phyloP scores from a whole-genome alignment of 1,140 invertebrate species.

The Zaprionus camerounensis region DNA sequence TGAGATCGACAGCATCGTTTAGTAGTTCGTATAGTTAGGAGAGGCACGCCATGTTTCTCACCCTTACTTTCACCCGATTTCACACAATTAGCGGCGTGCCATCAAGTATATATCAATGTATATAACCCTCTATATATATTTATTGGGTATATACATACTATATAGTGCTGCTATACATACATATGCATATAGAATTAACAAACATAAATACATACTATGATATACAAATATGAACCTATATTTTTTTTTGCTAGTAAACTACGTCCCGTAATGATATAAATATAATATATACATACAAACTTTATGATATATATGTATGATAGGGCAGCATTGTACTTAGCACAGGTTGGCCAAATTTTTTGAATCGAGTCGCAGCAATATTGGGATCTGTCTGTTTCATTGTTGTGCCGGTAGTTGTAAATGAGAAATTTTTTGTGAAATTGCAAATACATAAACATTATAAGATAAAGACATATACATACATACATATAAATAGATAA shows the following conservation, averaged over 20 bases:
- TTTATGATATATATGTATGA: constrained; percentile 19
- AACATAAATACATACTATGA: constrained; percentile 30
- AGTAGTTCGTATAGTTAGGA: constrained; percentile 18
- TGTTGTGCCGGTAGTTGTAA: constrained; percentile 68
- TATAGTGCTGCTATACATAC: constrained; percentile 26
- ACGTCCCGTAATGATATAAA: constrained; percentile 38
- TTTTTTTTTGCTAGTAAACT: constrained; percentile 53
- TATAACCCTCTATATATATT: constrained; percentile 29
- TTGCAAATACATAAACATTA: constrained; percentile 41
- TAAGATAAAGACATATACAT: constrained; percentile 40
- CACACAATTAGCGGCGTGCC: constrained; percentile 21
- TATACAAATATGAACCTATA: constrained; percentile 35
- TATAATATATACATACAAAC: constrained; percentile 33
- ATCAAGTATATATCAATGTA: constrained; percentile 33
- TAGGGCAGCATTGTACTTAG: constrained; percentile 56
- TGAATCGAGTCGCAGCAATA: constrained; percentile 14
- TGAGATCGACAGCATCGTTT: constrained; percentile 47
- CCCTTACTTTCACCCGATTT: background rate
- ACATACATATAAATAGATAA: constrained; percentile 15
- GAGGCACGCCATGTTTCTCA: background rate
- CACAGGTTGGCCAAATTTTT: constrained; percentile 72
- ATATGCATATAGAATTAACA: constrained; percentile 47
- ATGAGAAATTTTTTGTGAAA: constrained; percentile 60
- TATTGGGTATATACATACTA: background rate
- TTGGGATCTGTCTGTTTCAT: constrained; percentile 41